Conservation (phyloP, 2,113 vertebrate species). For the Vombatus ursinus region DNA sequence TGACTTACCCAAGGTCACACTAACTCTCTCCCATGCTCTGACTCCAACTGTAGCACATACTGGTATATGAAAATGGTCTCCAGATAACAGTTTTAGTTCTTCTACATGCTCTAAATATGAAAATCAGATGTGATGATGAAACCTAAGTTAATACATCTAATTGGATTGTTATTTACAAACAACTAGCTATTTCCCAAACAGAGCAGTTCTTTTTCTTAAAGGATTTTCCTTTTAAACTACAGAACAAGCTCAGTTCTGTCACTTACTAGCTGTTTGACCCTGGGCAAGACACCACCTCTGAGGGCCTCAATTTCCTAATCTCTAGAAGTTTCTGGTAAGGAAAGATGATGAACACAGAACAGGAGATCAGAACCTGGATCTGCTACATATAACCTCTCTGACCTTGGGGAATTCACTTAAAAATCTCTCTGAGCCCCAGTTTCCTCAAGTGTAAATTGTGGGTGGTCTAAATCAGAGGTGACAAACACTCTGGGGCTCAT, state of each 20-base stretch:
- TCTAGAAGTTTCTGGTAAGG: neutral
- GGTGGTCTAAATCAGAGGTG: neutral
- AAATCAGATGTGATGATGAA: neutral
- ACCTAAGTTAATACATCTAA: neutral
- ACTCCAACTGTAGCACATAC: neutral
- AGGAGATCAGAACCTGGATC: neutral
- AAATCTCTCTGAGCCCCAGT: neutral
- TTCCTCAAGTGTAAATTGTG: neutral
- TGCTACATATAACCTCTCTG: neutral
- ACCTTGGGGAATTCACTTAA: neutral
- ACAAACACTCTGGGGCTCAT: neutral
- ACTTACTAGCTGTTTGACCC: neutral
- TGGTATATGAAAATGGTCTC: neutral
- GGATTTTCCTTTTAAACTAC: neutral
- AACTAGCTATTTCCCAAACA: neutral
- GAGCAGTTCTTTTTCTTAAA: neutral
- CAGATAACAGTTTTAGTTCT: neutral
- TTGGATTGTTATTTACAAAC: neutral
- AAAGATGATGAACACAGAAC: neutral
- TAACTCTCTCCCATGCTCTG: neutral
- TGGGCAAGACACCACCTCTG: neutral
- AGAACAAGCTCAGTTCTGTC: neutral
- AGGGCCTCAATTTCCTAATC: neutral
- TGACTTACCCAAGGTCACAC: neutral
- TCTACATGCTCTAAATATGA: neutral